Percentiles rank a stretch among this genome's conserved stretches.
Evolutionary conservation across 2,113 vertebrate genomes (phyloP).

Genomic region (Peromyscus maniculatus): DNA sequence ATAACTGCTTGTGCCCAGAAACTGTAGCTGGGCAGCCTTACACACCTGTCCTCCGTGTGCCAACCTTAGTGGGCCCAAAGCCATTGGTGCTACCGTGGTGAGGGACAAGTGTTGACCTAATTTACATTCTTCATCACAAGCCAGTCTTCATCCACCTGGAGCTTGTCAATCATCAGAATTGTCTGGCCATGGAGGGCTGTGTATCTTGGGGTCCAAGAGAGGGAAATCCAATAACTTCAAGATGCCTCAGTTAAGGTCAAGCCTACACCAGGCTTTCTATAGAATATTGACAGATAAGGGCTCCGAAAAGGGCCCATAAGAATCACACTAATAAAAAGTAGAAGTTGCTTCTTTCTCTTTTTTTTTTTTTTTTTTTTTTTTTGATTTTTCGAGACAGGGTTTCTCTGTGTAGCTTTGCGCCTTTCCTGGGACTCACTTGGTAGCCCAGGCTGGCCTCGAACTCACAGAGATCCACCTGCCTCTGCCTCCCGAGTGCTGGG

Average conservation of each 20-base stretch:
- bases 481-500: no score
- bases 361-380: no score
- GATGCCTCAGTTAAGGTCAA: neutral
- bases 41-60: neutral
- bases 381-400: no score
- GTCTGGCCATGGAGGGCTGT: neutral
- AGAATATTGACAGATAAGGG: neutral
- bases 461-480: no score
- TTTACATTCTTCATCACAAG: neutral
- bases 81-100: neutral
- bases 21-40: neutral
- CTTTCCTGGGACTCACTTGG: no score
- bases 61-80: neutral
- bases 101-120: neutral
- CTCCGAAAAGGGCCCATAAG: neutral
- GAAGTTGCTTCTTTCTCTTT: neutral
- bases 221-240: neutral
- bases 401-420: no score
- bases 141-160: neutral
- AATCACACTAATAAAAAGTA: neutral
- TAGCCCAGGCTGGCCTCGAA: no score
- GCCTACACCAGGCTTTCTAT: neutral
- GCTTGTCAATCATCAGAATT: neutral
- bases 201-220: neutral
- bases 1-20: neutral